A percentile compares a stretch with the other conserved stretches of the same genome.
phyloP scores from a whole-genome alignment of 1,140 invertebrate species.

The Bombyx mandarina region DNA sequence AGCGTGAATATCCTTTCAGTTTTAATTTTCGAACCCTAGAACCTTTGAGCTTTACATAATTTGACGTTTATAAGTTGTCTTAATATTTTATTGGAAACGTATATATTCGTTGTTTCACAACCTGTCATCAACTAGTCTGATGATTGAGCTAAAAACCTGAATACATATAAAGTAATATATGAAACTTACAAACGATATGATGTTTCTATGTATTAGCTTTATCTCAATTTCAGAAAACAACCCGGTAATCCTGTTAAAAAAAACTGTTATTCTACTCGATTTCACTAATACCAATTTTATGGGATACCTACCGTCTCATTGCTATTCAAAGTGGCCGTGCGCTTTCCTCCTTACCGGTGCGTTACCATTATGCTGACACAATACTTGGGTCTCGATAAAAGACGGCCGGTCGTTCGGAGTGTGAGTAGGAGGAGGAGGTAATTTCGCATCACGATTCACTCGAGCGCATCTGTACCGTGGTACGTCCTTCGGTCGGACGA shows the following conservation, averaged over 20 bases:
- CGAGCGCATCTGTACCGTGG: constrained; percentile 41
- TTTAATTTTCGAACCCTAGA: no score
- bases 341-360: constrained; percentile 24
- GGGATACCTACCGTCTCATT: constrained; percentile 14
- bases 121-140: no score
- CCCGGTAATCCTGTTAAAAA: not conserved
- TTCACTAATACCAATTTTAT: constrained; percentile 10
- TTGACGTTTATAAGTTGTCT: no score
- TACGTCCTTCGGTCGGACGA: constrained; percentile 38
- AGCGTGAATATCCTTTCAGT: no score
- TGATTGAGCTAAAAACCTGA: no score
- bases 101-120: no score
- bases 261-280: not conserved
- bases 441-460: constrained; percentile 46
- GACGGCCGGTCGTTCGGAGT: constrained; percentile 11
- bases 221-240: not conserved
- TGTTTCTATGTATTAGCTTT: no score
- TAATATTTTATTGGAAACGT: no score
- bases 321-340: constrained; percentile 16
- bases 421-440: constrained; percentile 12
- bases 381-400: constrained; percentile 19
- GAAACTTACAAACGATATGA: no score
- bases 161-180: no score
- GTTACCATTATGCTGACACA: constrained; percentile 24
- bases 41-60: no score